These are phyloP conservation scores for Andrena praecox DNA, from an alignment of 2,888 invertebrate species.

Conservation along the genomic window DNA sequence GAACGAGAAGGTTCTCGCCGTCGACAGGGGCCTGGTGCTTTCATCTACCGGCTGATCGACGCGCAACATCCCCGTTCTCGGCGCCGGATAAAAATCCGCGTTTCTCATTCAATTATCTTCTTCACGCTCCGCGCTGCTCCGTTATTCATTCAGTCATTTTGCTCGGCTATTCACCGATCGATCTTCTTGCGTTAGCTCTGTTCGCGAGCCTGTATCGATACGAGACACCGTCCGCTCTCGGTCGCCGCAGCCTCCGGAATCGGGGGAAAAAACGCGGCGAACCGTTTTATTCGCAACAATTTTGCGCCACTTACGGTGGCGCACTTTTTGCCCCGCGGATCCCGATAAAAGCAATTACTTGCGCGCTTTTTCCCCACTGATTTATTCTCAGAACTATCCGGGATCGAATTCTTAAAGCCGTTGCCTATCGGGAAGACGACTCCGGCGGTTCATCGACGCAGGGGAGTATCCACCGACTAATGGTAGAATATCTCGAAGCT, in stretches of 20 bases:
- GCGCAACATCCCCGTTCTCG: constrained; percentile 32
- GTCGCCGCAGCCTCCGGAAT: neutral
- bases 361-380: neutral
- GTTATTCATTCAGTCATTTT: constrained; percentile 64
- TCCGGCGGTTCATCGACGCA: too few relatives aligned
- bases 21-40: constrained; percentile 44
- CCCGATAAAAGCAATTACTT: constrained; percentile 16
- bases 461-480: too few relatives aligned
- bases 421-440: too few relatives aligned
- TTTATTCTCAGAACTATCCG: too few relatives aligned
- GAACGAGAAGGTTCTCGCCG: constrained; percentile 23
- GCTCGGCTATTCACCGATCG: constrained; percentile 58
- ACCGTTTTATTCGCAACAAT: constrained; percentile 18
- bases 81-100: constrained; percentile 19
- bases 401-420: too few relatives aligned
- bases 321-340: neutral
- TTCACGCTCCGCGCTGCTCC: constrained; percentile 59
- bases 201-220: constrained; percentile 17
- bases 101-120: constrained; percentile 57
- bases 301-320: neutral
- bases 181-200: constrained; percentile 48
- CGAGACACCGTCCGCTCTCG: neutral
- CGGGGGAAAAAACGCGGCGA: neutral
- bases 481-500: too few relatives aligned
- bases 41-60: constrained; percentile 55